Conservation (phyloP, 2,113 vertebrate genomes). For the Indicator maculatus region DNA sequence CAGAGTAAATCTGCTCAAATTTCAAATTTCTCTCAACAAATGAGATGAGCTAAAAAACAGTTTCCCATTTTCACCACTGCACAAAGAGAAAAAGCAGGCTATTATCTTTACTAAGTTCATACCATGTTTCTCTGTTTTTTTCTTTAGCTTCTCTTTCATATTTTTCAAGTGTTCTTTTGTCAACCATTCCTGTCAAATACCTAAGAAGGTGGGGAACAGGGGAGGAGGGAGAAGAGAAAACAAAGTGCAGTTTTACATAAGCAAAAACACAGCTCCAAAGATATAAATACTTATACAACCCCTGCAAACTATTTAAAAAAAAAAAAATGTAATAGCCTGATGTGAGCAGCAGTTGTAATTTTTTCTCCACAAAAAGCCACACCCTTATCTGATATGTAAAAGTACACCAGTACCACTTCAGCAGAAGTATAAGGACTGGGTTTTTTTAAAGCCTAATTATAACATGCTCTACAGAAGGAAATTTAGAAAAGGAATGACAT, state of each 20-base stretch:
- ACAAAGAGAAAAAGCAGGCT: not conserved
- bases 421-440: not conserved
- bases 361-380: not conserved
- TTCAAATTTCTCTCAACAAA: not conserved
- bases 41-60: not conserved
- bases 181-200: conserved; percentile 99
- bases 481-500: not conserved
- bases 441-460: not conserved
- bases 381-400: not conserved
- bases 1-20: not conserved
- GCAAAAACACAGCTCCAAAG: not conserved
- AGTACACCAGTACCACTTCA: not conserved
- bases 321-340: not conserved
- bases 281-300: not conserved
- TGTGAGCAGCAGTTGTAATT: not conserved
- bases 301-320: not conserved
- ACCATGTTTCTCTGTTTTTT: conserved; percentile 99
- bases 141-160: conserved; percentile 99
- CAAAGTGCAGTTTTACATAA: not conserved
- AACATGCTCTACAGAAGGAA: not conserved
- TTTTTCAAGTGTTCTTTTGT: conserved; percentile 98
- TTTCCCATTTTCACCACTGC: not conserved
- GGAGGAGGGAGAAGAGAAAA: not conserved
- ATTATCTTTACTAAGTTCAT: conserved; percentile 21
- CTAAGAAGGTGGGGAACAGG: conserved; percentile 57